Percentiles rank a stretch among this genome's conserved stretches.
These are phyloP conservation scores for Sminthurinus signatus DNA, from an alignment of 1,140 invertebrate species.

Conservation along the genomic window DNA sequence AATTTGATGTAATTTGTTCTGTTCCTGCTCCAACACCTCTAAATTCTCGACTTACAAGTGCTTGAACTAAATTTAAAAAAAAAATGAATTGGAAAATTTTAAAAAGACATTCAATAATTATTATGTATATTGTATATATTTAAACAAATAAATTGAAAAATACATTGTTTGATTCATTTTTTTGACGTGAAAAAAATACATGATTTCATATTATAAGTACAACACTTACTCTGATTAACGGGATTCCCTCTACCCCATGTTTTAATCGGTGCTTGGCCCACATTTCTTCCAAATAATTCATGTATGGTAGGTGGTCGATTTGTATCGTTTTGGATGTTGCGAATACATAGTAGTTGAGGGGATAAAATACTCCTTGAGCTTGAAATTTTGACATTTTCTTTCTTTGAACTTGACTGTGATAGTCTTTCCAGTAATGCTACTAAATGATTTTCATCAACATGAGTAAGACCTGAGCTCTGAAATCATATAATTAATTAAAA, in stretches of 20 bases:
- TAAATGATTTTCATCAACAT: not conserved
- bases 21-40: constrained; percentile 56
- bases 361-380: not conserved
- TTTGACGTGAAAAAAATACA: not conserved
- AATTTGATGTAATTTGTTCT: constrained; percentile 59
- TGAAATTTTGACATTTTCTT: not conserved
- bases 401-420: not conserved
- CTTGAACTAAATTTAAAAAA: constrained; percentile 52
- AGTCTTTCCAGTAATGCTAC: not conserved
- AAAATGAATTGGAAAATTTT: too few species aligned
- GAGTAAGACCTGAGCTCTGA: not conserved
- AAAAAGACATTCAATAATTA: too few species aligned
- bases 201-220: too few species aligned
- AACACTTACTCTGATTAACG: not conserved
- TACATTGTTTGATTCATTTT: not conserved
- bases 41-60: constrained; percentile 62
- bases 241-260: not conserved
- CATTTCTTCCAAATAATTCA: not conserved
- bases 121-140: too few species aligned
- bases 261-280: not conserved
- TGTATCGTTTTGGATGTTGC: not conserved
- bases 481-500: constrained; percentile 4
- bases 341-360: not conserved
- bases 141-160: not conserved
- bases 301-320: not conserved